These are phyloP conservation scores for Osmoderma eremita DNA, from an alignment of 2,888 invertebrate genomes.

Conservation along the genomic window DNA sequence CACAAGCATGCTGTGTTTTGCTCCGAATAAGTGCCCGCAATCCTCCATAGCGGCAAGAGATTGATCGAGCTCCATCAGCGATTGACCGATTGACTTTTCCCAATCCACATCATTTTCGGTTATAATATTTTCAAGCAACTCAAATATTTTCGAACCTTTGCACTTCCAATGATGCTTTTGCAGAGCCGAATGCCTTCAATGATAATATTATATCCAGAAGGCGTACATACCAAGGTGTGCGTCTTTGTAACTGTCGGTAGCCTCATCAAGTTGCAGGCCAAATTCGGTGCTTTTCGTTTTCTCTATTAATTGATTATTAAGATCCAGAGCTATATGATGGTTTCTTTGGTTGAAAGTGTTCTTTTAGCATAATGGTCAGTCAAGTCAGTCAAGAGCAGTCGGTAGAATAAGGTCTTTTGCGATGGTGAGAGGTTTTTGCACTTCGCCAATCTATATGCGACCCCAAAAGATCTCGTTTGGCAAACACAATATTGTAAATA, in stretches of 20 bases:
- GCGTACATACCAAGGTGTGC: not conserved
- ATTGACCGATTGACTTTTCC: not conserved
- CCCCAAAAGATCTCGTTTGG: not conserved
- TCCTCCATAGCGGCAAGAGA: too few relatives aligned
- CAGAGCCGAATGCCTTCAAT: not conserved
- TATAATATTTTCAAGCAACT: not conserved
- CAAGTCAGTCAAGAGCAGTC: not conserved
- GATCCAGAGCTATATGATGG: not conserved
- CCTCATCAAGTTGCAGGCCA: too few relatives aligned
- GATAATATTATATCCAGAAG: not conserved
- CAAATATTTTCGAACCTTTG: not conserved
- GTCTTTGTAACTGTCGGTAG: too few relatives aligned
- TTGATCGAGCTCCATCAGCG: not conserved
- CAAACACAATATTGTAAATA: not conserved
- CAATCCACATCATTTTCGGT: not conserved
- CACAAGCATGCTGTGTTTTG: not conserved
- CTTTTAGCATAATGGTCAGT: not conserved
- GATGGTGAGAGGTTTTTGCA: constrained; percentile 6
- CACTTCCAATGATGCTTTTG: constrained; percentile 3
- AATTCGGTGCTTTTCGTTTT: not conserved
- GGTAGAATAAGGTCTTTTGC: not conserved
- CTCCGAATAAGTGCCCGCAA: not conserved
- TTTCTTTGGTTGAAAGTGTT: not conserved
- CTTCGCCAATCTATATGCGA: constrained; percentile 1
- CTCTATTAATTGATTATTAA: constrained; percentile 3